A percentile compares a stretch with the other conserved stretches of the same genome.
Evolutionary conservation across 1,140 invertebrate genomes (phyloP).

Genomic region (Lasaia peninsularis): DNA sequence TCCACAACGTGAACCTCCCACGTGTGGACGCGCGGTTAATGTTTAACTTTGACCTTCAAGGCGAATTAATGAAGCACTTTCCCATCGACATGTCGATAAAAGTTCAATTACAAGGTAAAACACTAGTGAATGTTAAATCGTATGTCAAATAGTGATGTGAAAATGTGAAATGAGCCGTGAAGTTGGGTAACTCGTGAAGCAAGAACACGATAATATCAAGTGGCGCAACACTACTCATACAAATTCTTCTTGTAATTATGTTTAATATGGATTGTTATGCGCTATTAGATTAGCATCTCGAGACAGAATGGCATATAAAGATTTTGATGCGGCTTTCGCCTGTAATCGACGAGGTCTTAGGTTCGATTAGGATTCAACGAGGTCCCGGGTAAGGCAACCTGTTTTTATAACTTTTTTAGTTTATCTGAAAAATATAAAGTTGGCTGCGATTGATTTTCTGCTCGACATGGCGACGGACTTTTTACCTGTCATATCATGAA

Average conservation of each 20-base stretch:
- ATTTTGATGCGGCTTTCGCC: no score
- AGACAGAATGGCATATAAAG: no score
- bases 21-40: no score
- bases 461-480: no score
- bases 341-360: no score
- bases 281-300: background rate
- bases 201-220: constrained; percentile 19
- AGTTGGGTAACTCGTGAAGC: constrained; percentile 29
- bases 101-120: constrained; percentile 26
- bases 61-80: background rate
- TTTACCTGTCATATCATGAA: no score
- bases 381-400: no score
- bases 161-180: constrained; percentile 30
- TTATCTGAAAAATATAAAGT: no score
- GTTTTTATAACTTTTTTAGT: no score
- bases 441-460: no score
- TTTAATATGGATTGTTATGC: background rate
- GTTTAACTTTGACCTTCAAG: background rate
- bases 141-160: constrained; percentile 30
- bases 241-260: constrained; percentile 2
- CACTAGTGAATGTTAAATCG: constrained; percentile 22
- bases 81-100: background rate
- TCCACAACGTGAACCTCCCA: no score
- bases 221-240: constrained; percentile 27
- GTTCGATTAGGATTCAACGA: no score